Base-by-base conservation (phyloP, 2,888 invertebrate genomes). In the Eueremaeus valkanovi region DNA sequence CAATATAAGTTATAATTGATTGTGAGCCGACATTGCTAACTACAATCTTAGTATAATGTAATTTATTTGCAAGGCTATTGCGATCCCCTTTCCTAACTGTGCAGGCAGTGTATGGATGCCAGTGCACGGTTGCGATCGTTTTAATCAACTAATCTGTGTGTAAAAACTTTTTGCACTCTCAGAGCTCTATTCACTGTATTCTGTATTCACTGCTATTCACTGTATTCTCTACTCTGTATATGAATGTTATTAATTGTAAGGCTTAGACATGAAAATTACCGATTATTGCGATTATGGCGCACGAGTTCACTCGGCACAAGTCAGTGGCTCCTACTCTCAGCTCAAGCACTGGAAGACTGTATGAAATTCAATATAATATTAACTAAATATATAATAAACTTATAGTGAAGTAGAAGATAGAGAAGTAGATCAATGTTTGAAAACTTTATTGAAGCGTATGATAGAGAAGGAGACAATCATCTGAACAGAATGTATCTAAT, bases 201-300 rank as follows among this genome's bases (percentile, higher is more conserved):
- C 8, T 42, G 42, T 11, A 42, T 42, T 11, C 42, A 42, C 13
- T 42, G 13, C 13, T 11, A 11, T 42, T 11, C 42, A 13, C 13
- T 42, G 13, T 11, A 42, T 42, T 42, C 13, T 11, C 13, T 8
- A n/a, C n/a, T 55, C 55, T 13, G 13, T 27, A 31, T 33, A 63
- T 63, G 27, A n/a, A 42, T n/a, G 68, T 68, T 68, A 68, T 68
- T 68, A 68, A 68, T 68, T 68, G 40, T 42, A 68, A 42, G 68
- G 24, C 42, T 68, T 61, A 42, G 9, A 40, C 42, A 40, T 40
- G 61, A 68, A 68, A 68, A 68, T 68, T 68, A 68, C 68, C 9
- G 33, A 68, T n/a, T n/a, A n/a, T n/a, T n/a, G n/a, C n/a, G n/a
- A 68, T 68, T 68, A 21, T 68, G 68, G 40, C 40, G 68, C 68